Base-by-base conservation (phyloP, 2,797 vertebrate species). In the Hippocampus kuda region DNA sequence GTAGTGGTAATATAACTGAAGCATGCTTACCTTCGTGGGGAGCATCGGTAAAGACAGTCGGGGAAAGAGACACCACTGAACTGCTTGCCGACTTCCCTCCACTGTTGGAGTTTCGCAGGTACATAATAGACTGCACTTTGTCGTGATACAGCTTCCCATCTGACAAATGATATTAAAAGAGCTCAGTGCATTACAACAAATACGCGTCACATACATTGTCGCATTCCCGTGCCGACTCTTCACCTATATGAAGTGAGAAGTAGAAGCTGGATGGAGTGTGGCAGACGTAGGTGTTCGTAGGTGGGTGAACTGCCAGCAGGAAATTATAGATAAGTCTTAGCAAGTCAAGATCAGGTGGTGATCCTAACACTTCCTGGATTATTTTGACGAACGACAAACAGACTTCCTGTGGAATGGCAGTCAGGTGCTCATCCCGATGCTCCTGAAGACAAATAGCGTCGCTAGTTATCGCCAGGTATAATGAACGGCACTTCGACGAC, bases 251-350 rank as follows among this genome's bases (percentile, higher is more conserved):
- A 67, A 99, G 83, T 6, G 94, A 95, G 88, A 98, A 99, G 88
- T 96, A 99, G 88, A 99, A 99, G 89, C 90, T 96, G 82, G 91
- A 92, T 60, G 96, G 94, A n/a, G 97, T 99, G 86, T 99, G 97
- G 87, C 97, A 98, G 75, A 98, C 93, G 0, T 98, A 99, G 83
- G 97, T 99, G 88, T 99, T 98, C 73, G 96, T 99, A 48, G 97
- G 93, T 66, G 97, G 96, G 83, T 99, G 97, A 74, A 98, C 94
- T 15, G 97, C 95, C 85, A 99, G 86, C 70, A 99, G 93, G 84
- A 99, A 99, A 88, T 93, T 95, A 88, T 94, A 98, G 84, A 99
- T 91, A 72, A 98, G 73, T 59, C 88, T 92, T 54, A 99, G 90
- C 70, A 99, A 84, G 77, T 96, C 94, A 88, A 98, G 81, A 80